Conservation (phyloP, 2,113 vertebrate genomes). For the Numenius arquata region DNA sequence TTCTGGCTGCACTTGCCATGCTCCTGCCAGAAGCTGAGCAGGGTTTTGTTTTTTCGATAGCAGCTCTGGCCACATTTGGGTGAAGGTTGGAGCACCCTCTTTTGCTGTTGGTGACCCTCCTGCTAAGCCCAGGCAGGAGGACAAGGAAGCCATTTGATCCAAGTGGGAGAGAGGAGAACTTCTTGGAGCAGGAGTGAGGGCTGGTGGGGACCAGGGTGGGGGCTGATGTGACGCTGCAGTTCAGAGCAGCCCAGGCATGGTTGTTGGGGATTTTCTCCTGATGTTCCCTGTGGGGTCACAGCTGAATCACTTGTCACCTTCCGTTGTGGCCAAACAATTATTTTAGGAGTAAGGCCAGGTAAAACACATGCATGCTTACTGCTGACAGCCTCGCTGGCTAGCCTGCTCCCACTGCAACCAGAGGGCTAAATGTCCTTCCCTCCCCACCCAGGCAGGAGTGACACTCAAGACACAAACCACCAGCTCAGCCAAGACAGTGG, state of each 20-base stretch:
- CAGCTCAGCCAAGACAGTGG: neutral
- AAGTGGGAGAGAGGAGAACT: neutral
- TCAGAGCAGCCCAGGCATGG: neutral
- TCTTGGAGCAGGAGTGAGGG: neutral
- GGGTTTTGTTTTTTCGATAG: neutral
- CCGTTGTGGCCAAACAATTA: neutral
- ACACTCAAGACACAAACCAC: neutral
- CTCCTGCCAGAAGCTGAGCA: neutral
- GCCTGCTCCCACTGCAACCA: neutral
- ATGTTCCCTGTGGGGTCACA: neutral
- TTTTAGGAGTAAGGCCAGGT: slow-evolving; percentile 47
- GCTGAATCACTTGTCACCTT: slow-evolving; percentile 3
- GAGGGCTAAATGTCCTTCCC: neutral
- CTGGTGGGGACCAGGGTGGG: neutral
- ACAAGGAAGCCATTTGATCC: neutral
- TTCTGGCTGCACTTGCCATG: neutral
- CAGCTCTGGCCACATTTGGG: neutral
- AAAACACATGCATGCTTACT: neutral
- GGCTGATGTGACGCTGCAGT: neutral
- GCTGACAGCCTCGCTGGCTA: neutral
- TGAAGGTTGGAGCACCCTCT: neutral
- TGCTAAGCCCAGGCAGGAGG: neutral
- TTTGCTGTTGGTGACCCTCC: neutral
- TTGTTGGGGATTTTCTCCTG: neutral
- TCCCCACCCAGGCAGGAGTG: neutral